A percentile compares a stretch with the other conserved stretches of the same genome.
phyloP scores from a whole-genome alignment of 2,888 invertebrate species.

The Oscheius sp. region DNA sequence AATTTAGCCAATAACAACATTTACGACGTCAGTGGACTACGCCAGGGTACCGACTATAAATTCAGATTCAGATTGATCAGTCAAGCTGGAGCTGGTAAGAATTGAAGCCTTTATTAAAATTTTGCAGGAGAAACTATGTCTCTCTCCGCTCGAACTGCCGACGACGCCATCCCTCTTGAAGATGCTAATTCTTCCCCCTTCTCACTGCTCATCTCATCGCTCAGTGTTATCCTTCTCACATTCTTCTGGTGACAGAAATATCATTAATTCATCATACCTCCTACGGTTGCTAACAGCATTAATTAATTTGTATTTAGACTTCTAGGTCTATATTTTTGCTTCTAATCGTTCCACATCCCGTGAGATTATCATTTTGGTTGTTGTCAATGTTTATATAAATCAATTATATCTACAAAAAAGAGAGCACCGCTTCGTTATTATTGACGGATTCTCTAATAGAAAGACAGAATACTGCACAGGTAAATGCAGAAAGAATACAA shows the following conservation, averaged over 20 bases:
- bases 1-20: constrained; percentile 39
- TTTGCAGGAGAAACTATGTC: constrained; percentile 11
- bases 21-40: constrained; percentile 60
- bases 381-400: background rate
- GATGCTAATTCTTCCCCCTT: background rate
- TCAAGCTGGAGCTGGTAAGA: constrained; percentile 61
- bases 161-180: background rate
- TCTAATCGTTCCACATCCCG: constrained; percentile 17
- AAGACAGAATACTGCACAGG: constrained; percentile 25
- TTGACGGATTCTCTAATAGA: constrained; percentile 4
- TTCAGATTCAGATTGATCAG: constrained; percentile 62
- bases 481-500: constrained; percentile 9
- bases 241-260: constrained; percentile 25
- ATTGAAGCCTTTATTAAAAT: background rate
- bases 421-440: constrained; percentile 15
- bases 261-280: constrained; percentile 17
- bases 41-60: constrained; percentile 58
- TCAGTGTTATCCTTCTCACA: constrained; percentile 5
- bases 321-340: background rate
- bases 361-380: constrained; percentile 9
- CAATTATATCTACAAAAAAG: constrained; percentile 6
- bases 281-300: constrained; percentile 29
- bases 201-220: background rate
- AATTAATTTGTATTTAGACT: constrained; percentile 26
- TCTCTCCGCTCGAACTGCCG: constrained; percentile 17